phyloP scores from a whole-genome alignment of 2,888 invertebrate genomes.

The Listrodromus nycthemerus region DNA sequence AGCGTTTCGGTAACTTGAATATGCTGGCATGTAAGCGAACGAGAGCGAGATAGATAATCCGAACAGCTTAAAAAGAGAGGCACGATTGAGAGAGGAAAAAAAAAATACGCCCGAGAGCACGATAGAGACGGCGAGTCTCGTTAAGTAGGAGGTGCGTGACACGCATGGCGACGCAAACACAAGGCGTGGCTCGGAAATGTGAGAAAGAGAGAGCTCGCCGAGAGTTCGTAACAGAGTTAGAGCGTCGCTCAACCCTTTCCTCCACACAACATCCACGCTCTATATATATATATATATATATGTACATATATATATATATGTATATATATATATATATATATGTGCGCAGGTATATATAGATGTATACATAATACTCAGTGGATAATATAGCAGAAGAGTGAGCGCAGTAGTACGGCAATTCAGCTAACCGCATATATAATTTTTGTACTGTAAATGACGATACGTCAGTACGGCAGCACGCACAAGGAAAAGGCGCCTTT shows the following conservation, averaged over 20 bases:
- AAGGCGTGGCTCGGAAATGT: slow-evolving; percentile 80
- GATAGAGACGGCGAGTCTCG: slow-evolving; percentile 71
- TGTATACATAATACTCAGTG: not conserved
- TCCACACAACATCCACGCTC: not conserved
- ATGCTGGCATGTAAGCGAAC: slow-evolving; percentile 37
- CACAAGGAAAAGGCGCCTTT: not conserved
- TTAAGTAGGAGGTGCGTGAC: slow-evolving; percentile 82
- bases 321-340: slow-evolving; percentile 33
- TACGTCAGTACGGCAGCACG: slow-evolving; percentile 47
- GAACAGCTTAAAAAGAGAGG: slow-evolving; percentile 20
- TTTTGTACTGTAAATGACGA: slow-evolving; percentile 61
- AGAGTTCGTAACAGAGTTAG: slow-evolving; percentile 61
- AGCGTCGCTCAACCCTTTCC: slow-evolving; percentile 53
- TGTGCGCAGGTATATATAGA: slow-evolving; percentile 27
- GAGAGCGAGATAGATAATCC: slow-evolving; percentile 22
- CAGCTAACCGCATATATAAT: slow-evolving; percentile 57
- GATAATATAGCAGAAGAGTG: slow-evolving; percentile 23
- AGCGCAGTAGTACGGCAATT: slow-evolving; percentile 37
- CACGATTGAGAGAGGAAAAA: slow-evolving; percentile 14
- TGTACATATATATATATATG: slow-evolving; percentile 3
- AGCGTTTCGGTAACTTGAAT: slow-evolving; percentile 30
- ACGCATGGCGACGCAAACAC: slow-evolving; percentile 82
- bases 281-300: slow-evolving; percentile 15
- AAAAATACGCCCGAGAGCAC: slow-evolving; percentile 15
- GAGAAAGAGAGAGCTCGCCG: slow-evolving; percentile 50